A percentile compares a stretch with the other conserved stretches of the same genome.
Evolutionary conservation across 23 tunicate species (phyloP).

Genomic region (Clavelina lepadiformis): DNA sequence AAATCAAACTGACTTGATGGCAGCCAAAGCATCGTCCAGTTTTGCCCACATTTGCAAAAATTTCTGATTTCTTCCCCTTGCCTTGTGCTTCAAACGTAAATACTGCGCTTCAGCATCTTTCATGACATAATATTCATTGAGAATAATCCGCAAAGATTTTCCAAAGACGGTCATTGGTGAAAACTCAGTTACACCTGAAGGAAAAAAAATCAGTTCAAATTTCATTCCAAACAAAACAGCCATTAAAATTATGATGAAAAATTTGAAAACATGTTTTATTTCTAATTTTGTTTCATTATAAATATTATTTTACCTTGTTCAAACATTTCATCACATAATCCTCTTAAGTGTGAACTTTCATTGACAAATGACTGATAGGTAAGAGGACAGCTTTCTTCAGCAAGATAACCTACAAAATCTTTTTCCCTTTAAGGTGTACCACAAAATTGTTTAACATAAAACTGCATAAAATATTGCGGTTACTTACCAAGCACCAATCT

Average conservation of each 20-base stretch:
- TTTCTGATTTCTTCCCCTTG: conserved; percentile 18
- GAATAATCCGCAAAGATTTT: conserved; percentile 20
- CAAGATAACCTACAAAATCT: conserved; percentile 36
- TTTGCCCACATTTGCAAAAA: conserved; percentile 18
- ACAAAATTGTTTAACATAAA: not conserved
- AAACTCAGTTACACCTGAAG: no score
- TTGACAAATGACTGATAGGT: conserved; percentile 27
- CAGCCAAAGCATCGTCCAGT: conserved; percentile 14
- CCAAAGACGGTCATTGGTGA: conserved; percentile 32
- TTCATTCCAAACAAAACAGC: no score
- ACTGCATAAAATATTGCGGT: not conserved
- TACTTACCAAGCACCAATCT: conserved; percentile 36
- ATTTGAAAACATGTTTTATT: not conserved
- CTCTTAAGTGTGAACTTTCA: conserved; percentile 25
- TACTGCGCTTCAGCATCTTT: conserved; percentile 37
- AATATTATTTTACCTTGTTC: conserved; percentile 10
- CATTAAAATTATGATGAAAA: not conserved
- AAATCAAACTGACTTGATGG: conserved; percentile 18
- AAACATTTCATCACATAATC: conserved; percentile 8
- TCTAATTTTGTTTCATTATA: no score
- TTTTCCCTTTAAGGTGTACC: no score
- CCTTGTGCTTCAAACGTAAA: conserved; percentile 5
- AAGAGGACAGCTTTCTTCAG: conserved; percentile 27
- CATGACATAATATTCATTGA: conserved; percentile 25
- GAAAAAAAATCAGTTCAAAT: no score